Percentiles rank a stretch among this genome's conserved stretches.
Evolutionary conservation across 2,797 vertebrate species (phyloP).

Genomic region (Selene dorsalis): DNA sequence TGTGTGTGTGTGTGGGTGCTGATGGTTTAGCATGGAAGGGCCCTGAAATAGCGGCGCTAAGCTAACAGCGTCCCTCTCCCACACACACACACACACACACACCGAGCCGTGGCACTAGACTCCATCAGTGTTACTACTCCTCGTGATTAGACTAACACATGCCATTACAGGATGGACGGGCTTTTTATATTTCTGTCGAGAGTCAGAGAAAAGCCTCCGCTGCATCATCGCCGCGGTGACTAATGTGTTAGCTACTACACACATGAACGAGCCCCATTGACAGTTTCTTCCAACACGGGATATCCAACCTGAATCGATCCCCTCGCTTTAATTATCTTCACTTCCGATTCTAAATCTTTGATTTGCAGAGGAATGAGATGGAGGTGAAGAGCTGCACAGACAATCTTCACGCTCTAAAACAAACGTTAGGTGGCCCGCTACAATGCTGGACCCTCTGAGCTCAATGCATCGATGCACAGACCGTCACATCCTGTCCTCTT

Average conservation of each 20-base stretch:
- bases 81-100: constrained; percentile 71
- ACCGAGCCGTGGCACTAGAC: constrained; percentile 43
- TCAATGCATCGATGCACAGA: constrained; percentile 6
- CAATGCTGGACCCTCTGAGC: background rate
- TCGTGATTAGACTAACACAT: constrained; percentile 37
- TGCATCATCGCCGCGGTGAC: background rate
- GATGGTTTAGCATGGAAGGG: constrained; percentile 47
- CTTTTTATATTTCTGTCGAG: constrained; percentile 22
- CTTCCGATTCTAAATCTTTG: background rate
- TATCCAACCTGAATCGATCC: no score
- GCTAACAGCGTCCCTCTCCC: constrained; percentile 64
- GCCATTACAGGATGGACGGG: constrained; percentile 25
- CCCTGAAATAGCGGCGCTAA: constrained; percentile 61
- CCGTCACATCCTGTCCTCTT: background rate
- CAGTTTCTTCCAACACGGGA: background rate
- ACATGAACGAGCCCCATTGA: constrained; percentile 1
- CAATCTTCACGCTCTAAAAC: background rate
- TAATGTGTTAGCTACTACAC: constrained; percentile 3
- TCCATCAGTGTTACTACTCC: constrained; percentile 53
- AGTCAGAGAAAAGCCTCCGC: constrained; percentile 15
- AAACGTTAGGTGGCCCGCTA: background rate
- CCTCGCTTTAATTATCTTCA: background rate
- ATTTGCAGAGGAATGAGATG: no score
- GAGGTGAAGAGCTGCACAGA: no score
- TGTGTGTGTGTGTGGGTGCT: constrained; percentile 50